Base-by-base conservation (phyloP, 2,888 invertebrate genomes). In the Lutraria lutraria region DNA sequence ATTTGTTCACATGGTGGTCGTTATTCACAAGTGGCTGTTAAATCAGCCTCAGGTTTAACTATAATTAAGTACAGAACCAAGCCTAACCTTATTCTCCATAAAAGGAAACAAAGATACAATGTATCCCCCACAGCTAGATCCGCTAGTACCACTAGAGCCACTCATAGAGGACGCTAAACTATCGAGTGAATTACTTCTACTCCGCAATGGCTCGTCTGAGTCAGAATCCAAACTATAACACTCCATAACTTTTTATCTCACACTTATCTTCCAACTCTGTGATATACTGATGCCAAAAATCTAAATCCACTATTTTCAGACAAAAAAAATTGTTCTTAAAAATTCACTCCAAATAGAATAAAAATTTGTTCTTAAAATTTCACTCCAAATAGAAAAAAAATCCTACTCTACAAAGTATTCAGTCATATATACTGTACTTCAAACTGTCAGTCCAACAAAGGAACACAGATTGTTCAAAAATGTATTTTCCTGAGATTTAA, bases 131-230 rank as follows among this genome's bases (percentile, higher is more conserved):
- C 81, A 43, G 43, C 85, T 83, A 4, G 86, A 85, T 43, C 25
- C 29, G 52, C 89, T 83, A n/a, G 86, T 31, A 31, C 63, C 63
- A 4, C n/a, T 68, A n/a, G 86, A 76, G 31, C 63, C 63, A 0
- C n/a, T 68, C 21, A n/a, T 13, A 25, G 34, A 86, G 43, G 86
- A 87, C 3, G 89, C 86, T 16, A 31, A 25, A 53, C 89, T 89
- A 72, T 89, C 79, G 29, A 90, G 13, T 16, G 90, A 90, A 76
- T 89, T 90, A 90, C 90, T 90, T 68, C 90, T 81, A 83, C 90
- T 90, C 63, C 79, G 80, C 19, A 85, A 6, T 15, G 80, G 85
- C 60, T 79, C 85, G 1, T 76, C 76, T 0, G 79, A 56, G n/a
- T n/a, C 53, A n/a, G 85, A 85, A 25, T 34, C 85, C 19, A 80